phyloP scores from a whole-genome alignment of 2,113 vertebrate genomes.

The Turdus rufiventris region DNA sequence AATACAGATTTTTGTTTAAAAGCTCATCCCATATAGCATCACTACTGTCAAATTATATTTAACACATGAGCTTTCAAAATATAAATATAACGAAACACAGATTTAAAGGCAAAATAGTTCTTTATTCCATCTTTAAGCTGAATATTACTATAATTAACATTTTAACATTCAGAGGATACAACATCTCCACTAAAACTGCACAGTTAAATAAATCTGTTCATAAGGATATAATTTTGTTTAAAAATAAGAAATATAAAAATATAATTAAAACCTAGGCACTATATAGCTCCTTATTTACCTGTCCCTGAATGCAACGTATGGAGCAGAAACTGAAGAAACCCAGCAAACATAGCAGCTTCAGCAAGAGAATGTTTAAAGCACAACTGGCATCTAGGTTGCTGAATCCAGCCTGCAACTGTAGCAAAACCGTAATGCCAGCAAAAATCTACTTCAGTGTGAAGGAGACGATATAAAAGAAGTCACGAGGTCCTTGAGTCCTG shows the following conservation, averaged over 20 bases:
- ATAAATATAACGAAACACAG: not conserved
- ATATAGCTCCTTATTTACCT: conserved; percentile 71
- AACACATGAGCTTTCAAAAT: not conserved
- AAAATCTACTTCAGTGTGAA: conserved; percentile 45
- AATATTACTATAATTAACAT: not conserved
- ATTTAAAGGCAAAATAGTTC: conserved; percentile 39
- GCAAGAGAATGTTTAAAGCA: conserved; percentile 59
- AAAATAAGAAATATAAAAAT: not conserved
- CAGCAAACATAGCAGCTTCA: conserved; percentile 73
- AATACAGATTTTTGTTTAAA: not conserved
- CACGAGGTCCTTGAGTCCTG: conserved; percentile 50
- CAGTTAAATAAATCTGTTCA: not conserved
- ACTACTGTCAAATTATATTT: not conserved
- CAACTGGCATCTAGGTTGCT: conserved; percentile 56
- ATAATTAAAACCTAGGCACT: not conserved
- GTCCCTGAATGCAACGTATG: conserved; percentile 69
- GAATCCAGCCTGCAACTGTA: conserved; percentile 53
- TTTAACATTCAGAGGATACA: not conserved
- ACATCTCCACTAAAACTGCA: not conserved
- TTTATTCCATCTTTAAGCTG: not conserved
- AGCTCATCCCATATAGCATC: not conserved
- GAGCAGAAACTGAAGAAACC: conserved; percentile 74
- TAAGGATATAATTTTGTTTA: not conserved
- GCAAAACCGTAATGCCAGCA: conserved; percentile 29
- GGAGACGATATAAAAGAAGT: not conserved